Percentiles rank a stretch among this genome's conserved stretches.
phyloP scores from a whole-genome alignment of 2,113 vertebrate genomes.

The Zapornia atra region DNA sequence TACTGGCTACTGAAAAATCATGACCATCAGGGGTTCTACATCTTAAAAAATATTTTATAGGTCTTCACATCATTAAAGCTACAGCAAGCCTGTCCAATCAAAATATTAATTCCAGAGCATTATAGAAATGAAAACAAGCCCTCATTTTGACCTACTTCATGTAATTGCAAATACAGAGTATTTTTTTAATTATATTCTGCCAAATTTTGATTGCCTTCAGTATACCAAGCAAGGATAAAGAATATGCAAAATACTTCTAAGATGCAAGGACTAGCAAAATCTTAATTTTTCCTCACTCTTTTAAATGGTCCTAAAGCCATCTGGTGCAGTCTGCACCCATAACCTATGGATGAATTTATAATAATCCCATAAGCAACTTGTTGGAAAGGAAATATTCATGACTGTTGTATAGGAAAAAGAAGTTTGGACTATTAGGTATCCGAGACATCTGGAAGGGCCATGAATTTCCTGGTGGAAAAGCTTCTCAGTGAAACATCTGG shows the following conservation, averaged over 20 bases:
- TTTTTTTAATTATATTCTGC: not conserved
- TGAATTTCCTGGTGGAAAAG: slow-evolving; percentile 6
- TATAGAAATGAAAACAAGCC: not conserved
- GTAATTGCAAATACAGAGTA: not conserved
- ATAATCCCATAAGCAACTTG: not conserved
- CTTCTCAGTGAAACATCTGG: slow-evolving; percentile 50
- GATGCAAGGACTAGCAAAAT: not conserved
- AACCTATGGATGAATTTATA: not conserved
- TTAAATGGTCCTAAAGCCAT: not conserved
- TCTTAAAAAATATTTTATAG: not conserved
- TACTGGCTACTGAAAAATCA: not conserved
- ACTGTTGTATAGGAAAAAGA: not conserved
- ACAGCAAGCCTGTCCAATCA: not conserved
- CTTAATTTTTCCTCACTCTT: not conserved
- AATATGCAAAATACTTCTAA: not conserved
- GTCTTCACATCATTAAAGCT: not conserved
- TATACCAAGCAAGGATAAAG: not conserved
- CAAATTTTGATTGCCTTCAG: not conserved
- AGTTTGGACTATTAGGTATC: not conserved
- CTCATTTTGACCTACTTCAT: not conserved
- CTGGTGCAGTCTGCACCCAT: not conserved
- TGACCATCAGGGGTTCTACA: not conserved
- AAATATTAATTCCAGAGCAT: not conserved
- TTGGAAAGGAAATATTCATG: not conserved
- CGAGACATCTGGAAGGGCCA: not conserved